Evolutionary conservation across 1,140 invertebrate genomes (phyloP), one percentile per base, ranked within the genome.

Genomic region (Penaeus chinensis): DNA sequence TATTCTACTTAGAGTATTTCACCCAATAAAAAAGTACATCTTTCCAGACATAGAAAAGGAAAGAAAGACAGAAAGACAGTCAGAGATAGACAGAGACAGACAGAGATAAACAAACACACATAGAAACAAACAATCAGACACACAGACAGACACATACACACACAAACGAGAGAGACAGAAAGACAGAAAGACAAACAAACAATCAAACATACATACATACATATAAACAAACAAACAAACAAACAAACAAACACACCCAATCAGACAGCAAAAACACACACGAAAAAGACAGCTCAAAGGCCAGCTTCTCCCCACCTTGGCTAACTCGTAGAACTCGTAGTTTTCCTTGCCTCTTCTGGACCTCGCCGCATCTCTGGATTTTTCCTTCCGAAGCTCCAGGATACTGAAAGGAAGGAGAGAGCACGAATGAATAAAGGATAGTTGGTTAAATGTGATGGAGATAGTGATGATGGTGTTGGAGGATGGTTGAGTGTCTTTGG

Each of bases 301-400:
- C 1, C 37, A 54, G 5, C 10, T 11, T 11, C 54, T 54, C 7
- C 54, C 24, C 82, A 90, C 89, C 87, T 99, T 99, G 88, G 98
- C 98, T 92, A 99, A 93, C 93, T 99, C 98, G 93, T 99, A 99
- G 93, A 99, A 99, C 93, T 99, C 98, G 92, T 96, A 98, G 93
- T 99, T 99, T 93, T 99, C 98, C 91, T 99, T 99, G 42, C 98
- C 98, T 63, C 98, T 94, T 62, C 98, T 93, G 13, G 97, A 98
- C 78, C 98, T 94, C 2, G 98, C 98, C 62, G 98, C 98, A 92
- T 99, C 98, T 91, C 98, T 94, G 74, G 97, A 98, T 92, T 99
- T 99, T 92, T 99, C 98, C 93, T 99, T 99, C 88, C 98, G 94
- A 87, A 99, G 93, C 93, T 99, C 98, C 91, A 99, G 94, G 91